Conservation (phyloP, 2,888 invertebrate species). For the Drosophila pseudotalamancana region DNA sequence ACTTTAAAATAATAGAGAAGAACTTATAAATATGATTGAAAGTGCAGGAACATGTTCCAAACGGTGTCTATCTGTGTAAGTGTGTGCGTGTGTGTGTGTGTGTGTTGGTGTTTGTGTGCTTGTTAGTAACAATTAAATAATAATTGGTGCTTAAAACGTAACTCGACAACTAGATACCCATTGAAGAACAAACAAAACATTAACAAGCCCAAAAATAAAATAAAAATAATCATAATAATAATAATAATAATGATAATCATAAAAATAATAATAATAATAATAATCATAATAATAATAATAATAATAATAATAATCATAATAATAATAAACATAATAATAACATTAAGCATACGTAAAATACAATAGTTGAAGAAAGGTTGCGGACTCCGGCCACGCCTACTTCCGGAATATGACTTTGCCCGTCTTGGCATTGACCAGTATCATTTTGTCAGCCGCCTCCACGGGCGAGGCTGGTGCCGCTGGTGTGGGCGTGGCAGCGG, state of each 20-base stretch:
- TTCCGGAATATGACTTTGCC: slow-evolving; percentile 84
- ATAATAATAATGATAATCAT: slow-evolving; percentile 15
- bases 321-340: slow-evolving; percentile 7
- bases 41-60: slow-evolving; percentile 77
- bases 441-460: slow-evolving; percentile 77
- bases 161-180: slow-evolving; percentile 25
- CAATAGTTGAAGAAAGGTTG: slow-evolving; percentile 25
- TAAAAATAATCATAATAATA: slow-evolving; percentile 12
- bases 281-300: slow-evolving; percentile 16
- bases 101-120: slow-evolving; percentile 35
- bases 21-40: slow-evolving; percentile 40
- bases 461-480: slow-evolving; percentile 10
- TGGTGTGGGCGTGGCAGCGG: slow-evolving; percentile 48
- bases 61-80: slow-evolving; percentile 41
- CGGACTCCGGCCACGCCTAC: slow-evolving; percentile 57
- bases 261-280: slow-evolving; percentile 21
- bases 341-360: slow-evolving; percentile 35
- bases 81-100: slow-evolving; percentile 21
- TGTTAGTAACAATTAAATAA: slow-evolving; percentile 68
- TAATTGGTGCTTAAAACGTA: slow-evolving; percentile 39
- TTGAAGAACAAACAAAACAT: slow-evolving; percentile 54
- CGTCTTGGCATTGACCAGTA: slow-evolving; percentile 84
- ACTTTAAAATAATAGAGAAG: neutral
- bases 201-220: slow-evolving; percentile 45
- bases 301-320: slow-evolving; percentile 14